Percentiles rank a stretch among this genome's conserved stretches.
Evolutionary conservation across 2,113 vertebrate species (phyloP).

Genomic region (Suncus etruscus): DNA sequence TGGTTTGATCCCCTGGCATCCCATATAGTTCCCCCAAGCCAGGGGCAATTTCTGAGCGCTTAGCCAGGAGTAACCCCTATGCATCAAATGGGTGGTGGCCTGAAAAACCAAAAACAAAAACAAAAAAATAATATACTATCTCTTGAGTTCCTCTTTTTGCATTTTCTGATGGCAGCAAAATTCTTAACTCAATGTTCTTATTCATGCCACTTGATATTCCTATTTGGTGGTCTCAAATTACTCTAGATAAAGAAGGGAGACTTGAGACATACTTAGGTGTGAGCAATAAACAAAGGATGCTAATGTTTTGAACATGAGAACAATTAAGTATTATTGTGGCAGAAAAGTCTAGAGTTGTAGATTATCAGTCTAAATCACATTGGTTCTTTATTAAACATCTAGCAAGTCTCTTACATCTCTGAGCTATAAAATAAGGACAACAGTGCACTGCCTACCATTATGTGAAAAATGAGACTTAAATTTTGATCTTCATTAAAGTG

Average conservation of each 20-base stretch:
- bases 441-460: neutral
- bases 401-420: conserved; percentile 33
- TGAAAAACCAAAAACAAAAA: too few relatives aligned
- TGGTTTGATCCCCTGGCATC: too few relatives aligned
- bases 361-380: conserved; percentile 13
- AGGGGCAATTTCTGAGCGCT: too few relatives aligned
- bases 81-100: too few relatives aligned
- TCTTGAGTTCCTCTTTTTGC: too few relatives aligned
- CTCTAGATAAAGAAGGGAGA: conserved; percentile 40
- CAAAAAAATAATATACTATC: too few relatives aligned
- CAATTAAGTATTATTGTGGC: conserved; percentile 26
- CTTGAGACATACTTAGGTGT: conserved; percentile 31
- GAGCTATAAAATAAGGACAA: conserved; percentile 29
- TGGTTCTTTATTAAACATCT: neutral
- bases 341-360: neutral
- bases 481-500: conserved; percentile 54
- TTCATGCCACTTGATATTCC: conserved; percentile 76
- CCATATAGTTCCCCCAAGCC: too few relatives aligned
- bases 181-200: conserved; percentile 34
- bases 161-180: neutral
- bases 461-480: neutral
- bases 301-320: conserved; percentile 42
- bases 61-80: too few relatives aligned
- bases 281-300: conserved; percentile 3
- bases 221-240: conserved; percentile 44